Base-by-base conservation (phyloP, 2,113 vertebrate species). In the Columba livia region DNA sequence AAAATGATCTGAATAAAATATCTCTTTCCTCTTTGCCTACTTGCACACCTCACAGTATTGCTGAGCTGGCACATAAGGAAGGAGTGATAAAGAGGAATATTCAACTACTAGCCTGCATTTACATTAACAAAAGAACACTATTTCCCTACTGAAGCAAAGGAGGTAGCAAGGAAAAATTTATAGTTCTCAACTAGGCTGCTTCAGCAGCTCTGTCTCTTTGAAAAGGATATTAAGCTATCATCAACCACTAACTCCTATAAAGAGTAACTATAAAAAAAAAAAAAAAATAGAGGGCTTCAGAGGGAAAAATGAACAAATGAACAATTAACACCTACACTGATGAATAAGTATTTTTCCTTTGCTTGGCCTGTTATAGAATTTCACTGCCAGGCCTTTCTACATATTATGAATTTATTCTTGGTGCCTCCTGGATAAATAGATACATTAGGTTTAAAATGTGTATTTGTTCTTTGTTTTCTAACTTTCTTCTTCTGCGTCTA, bases 131-230 rank as follows among this genome's bases (percentile, higher is more conserved):
- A 96, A 80, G 32, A 32, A 60, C 65, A 65, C 81, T 91, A 11
- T 78, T 87, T 94, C 18, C 70, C 75, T 93, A 83, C 85, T 34
- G 64, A 92, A 88, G 92, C 75, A 93, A 90, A 91, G 40, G 10
- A 91, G 28, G 34, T 11, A 66, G 62, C n/a, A 73, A 85, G 72
- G 20, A 90, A 95, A 95, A 80, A 67, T 12, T 12, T 57, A 26
- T 70, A 57, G 69, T 32, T 86, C 48, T 87, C 91, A 87, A 89
- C 87, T 51, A 83, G 42, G 25, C 14, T 80, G 6, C 62, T 88
- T 88, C 47, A 79, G 42, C 50, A 42, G 50, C 25, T 72, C n/a
- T 75, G 13, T 62, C 24, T 77, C 19, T 88, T 72, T 88, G 51
- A 51, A 88, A 88, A 17, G 17, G 29, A 67, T 40, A 93, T 92